Percentiles rank a stretch among this genome's conserved stretches.
phyloP scores from a whole-genome alignment of 2,888 invertebrate species.

The Epistrophe grossulariae region DNA sequence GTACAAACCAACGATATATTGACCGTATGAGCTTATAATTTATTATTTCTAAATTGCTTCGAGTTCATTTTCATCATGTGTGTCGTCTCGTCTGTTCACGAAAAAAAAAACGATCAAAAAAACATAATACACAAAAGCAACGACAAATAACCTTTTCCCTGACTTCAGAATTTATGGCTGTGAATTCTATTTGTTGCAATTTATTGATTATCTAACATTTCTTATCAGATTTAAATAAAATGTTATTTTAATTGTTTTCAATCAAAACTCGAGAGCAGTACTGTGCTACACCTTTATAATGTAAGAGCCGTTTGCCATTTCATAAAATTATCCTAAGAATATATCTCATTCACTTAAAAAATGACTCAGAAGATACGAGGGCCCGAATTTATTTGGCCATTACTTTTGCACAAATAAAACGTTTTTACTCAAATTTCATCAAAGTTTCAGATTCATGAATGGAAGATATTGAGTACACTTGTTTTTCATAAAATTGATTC shows the following conservation, averaged over 20 bases:
- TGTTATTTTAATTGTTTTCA: constrained; percentile 40
- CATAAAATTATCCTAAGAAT: neutral
- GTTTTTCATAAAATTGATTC: no score
- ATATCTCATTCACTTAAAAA: neutral
- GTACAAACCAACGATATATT: constrained; percentile 20
- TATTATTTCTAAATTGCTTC: constrained; percentile 29
- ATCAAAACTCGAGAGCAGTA: neutral
- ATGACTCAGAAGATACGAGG: neutral
- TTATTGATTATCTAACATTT: constrained; percentile 51
- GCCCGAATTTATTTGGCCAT: neutral
- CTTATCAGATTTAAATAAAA: constrained; percentile 52
- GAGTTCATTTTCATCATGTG: constrained; percentile 41
- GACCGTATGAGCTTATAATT: constrained; percentile 11
- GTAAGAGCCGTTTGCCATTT: neutral
- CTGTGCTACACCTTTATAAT: neutral
- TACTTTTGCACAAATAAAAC: neutral
- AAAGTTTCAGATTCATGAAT: no score
- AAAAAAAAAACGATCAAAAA: constrained; percentile 22
- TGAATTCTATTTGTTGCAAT: constrained; percentile 2
- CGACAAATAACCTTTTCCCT: constrained; percentile 29
- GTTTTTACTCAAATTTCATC: no score
- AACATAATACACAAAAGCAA: constrained; percentile 27
- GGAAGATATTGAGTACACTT: no score
- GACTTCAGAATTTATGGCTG: neutral
- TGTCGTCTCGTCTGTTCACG: constrained; percentile 4